Percentiles rank a stretch among this genome's conserved stretches.
These are phyloP conservation scores for Microctonus brassicae DNA, from an alignment of 2,888 invertebrate species.

Conservation along the genomic window DNA sequence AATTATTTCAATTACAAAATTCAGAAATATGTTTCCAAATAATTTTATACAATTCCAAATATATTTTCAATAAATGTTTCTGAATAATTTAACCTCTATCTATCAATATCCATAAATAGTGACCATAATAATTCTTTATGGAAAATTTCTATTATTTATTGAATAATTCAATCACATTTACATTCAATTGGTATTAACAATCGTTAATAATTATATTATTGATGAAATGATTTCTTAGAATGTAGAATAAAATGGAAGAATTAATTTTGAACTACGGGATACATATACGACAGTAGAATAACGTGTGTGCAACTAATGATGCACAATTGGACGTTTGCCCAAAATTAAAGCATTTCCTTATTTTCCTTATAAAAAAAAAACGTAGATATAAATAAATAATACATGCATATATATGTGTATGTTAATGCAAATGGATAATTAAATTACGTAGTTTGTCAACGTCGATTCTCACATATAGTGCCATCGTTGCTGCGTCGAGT, in stretches of 20 bases:
- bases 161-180: not conserved
- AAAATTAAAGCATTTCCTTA: not conserved
- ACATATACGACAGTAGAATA: slow-evolving; percentile 1
- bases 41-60: no score
- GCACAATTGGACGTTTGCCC: slow-evolving; percentile 19
- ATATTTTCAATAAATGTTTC: no score
- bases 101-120: no score
- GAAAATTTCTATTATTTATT: not conserved
- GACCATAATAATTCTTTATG: no score
- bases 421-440: not conserved
- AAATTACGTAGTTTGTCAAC: slow-evolving; percentile 13
- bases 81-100: no score
- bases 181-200: not conserved
- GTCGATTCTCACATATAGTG: slow-evolving; percentile 6
- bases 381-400: no score
- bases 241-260: not conserved
- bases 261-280: not conserved
- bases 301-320: not conserved
- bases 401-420: not conserved
- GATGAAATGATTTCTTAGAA: not conserved
- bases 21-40: no score
- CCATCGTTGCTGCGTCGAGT: slow-evolving; percentile 18
- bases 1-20: no score
- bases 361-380: not conserved
- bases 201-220: not conserved